phyloP scores from a whole-genome alignment of 2,797 vertebrate genomes.

The Paguma larvata region DNA sequence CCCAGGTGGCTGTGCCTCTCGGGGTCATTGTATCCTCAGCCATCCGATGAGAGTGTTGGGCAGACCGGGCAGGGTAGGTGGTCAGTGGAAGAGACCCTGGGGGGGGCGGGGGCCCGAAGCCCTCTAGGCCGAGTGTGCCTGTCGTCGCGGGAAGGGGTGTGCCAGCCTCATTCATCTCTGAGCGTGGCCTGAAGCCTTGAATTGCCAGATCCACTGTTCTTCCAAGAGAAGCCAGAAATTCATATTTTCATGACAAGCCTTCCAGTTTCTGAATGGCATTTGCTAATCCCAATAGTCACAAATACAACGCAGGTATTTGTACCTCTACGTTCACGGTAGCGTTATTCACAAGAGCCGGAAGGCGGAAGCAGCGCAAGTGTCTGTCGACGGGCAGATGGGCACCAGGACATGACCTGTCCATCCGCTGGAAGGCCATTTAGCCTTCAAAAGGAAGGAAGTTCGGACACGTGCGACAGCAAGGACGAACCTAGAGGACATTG shows the following conservation, averaged over 20 bases:
- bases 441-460: background rate
- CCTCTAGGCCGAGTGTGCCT: background rate
- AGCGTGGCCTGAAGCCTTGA: background rate
- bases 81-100: background rate
- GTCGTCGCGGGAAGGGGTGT: fast-evolving
- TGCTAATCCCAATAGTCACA: background rate
- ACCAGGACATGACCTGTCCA: background rate
- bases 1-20: fast-evolving
- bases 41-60: fast-evolving
- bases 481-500: background rate
- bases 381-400: background rate
- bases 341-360: fast-evolving
- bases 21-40: background rate
- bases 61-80: fast-evolving
- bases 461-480: background rate
- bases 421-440: fast-evolving
- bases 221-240: background rate
- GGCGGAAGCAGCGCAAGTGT: background rate
- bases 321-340: background rate
- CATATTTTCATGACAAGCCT: background rate
- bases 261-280: background rate
- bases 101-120: fast-evolving
- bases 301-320: fast-evolving
- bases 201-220: background rate
- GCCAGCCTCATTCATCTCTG: background rate